A percentile compares a stretch with the other conserved stretches of the same genome.
Evolutionary conservation across 2,113 vertebrate genomes (phyloP).

Genomic region (Gopherus flavomarginatus): DNA sequence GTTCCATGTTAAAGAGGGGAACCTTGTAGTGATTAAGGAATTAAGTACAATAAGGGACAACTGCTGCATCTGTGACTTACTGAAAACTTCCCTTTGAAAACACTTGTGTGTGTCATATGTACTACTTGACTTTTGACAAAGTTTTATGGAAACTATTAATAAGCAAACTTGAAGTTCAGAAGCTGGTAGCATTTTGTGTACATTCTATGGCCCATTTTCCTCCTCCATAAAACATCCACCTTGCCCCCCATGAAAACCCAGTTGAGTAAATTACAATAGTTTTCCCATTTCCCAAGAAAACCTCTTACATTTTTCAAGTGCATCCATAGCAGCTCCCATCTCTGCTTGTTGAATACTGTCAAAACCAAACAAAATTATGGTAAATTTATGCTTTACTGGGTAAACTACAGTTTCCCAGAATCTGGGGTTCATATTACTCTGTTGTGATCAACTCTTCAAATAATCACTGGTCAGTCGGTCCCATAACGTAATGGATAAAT

Average conservation of each 20-base stretch:
- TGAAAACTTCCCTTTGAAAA: not conserved
- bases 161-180: slow-evolving; percentile 28
- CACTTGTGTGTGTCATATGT: not conserved
- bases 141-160: slow-evolving; percentile 25
- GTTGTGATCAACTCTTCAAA: slow-evolving; percentile 8
- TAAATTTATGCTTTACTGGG: not conserved
- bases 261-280: not conserved
- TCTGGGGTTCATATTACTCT: not conserved
- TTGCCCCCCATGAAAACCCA: not conserved
- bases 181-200: slow-evolving; percentile 21
- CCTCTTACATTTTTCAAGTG: slow-evolving; percentile 97
- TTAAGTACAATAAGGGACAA: not conserved
- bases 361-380: slow-evolving; percentile 56
- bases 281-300: slow-evolving; percentile 22
- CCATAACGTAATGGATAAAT: not conserved
- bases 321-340: slow-evolving; percentile 99
- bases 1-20: not conserved
- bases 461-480: slow-evolving; percentile 32
- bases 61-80: not conserved
- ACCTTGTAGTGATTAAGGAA: not conserved
- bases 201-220: slow-evolving; percentile 13
- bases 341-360: slow-evolving; percentile 98
- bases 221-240: slow-evolving; percentile 29
- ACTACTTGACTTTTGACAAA: slow-evolving; percentile 6
- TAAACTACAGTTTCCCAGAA: slow-evolving; percentile 14